phyloP scores from a whole-genome alignment of 2,797 vertebrate species.

The Chelonia mydas region DNA sequence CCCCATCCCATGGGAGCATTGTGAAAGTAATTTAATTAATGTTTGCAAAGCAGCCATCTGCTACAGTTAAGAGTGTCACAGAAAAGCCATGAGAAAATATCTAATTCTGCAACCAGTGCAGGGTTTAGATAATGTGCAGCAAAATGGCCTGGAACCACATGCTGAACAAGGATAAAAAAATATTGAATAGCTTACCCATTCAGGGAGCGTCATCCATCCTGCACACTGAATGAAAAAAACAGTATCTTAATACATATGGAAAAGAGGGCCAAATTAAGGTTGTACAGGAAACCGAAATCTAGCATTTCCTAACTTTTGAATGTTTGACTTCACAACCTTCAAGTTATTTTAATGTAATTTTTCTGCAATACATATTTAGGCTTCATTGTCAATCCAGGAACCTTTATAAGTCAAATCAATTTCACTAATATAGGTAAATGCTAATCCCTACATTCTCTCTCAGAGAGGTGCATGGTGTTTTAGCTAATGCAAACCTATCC shows the following conservation, averaged over 20 bases:
- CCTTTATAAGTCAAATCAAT: neutral
- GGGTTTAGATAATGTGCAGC: neutral
- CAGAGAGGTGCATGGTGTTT: neutral
- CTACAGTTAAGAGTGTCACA: neutral
- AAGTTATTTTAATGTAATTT: neutral
- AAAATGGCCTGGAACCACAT: neutral
- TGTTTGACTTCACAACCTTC: neutral
- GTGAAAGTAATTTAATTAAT: neutral
- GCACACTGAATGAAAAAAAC: neutral
- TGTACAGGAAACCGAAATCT: neutral
- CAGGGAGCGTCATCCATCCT: neutral
- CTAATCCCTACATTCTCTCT: neutral
- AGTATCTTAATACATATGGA: neutral
- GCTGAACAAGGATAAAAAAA: neutral
- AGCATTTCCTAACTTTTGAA: neutral
- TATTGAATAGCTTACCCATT: neutral
- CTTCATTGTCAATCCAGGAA: neutral
- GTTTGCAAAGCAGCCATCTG: neutral
- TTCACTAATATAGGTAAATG: neutral
- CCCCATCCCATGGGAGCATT: accelerated
- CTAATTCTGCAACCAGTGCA: neutral
- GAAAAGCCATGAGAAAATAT: neutral
- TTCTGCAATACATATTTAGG: neutral
- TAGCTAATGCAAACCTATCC: neutral
- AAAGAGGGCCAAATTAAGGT: neutral